These are phyloP conservation scores for Phodopus roborovskii DNA, from an alignment of 2,113 vertebrate species.

Conservation along the genomic window DNA sequence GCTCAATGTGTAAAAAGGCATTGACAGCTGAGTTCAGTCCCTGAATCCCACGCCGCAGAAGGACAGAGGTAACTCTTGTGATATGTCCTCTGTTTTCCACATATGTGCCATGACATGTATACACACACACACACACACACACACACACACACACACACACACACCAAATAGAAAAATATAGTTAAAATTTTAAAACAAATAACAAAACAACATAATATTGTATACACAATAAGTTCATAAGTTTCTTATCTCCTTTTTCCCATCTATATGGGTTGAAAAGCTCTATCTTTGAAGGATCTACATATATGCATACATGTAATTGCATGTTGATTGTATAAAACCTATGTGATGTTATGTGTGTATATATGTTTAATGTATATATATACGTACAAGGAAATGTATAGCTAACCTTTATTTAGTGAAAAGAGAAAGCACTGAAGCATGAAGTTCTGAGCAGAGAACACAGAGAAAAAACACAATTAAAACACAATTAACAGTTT, in stretches of 20 bases:
- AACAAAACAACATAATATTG: not conserved
- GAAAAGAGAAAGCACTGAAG: not conserved
- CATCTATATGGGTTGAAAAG: not conserved
- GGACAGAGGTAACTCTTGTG: not conserved
- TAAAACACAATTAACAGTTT: not conserved
- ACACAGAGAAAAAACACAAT: not conserved
- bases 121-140: not conserved
- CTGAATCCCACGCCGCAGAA: no score
- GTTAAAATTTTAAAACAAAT: not conserved
- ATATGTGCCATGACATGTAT: not conserved
- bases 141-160: not conserved
- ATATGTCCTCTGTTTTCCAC: not conserved
- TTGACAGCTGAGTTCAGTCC: not conserved
- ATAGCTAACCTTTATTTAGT: not conserved
- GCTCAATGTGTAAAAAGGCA: not conserved
- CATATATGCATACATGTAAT: not conserved
- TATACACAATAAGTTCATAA: not conserved
- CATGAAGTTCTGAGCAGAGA: not conserved
- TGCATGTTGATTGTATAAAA: not conserved
- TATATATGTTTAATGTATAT: not conserved
- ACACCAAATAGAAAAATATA: not conserved
- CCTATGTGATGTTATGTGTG: not conserved
- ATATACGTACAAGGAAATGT: not conserved
- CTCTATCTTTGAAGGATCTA: not conserved
- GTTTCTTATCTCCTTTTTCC: not conserved